Evolutionary conservation across 2,888 invertebrate species (phyloP), one percentile per base, ranked within the genome.

Genomic region (Dione juno): DNA sequence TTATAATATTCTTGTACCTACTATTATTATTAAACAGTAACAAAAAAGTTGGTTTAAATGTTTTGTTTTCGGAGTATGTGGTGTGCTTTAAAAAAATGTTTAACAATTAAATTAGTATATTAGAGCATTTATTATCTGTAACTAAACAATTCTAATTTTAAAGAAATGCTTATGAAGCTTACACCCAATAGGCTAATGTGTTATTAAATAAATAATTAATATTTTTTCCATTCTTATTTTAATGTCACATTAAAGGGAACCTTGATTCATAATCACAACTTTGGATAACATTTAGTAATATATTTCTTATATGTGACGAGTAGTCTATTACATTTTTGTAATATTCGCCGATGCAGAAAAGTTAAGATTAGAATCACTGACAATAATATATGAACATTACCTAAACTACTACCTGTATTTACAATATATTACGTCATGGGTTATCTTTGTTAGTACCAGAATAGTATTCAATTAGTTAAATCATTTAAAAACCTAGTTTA

Each of bases 271-370:
- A 28, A 28, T 28, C 5, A n/a, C n/a, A n/a, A n/a, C n/a, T n/a
- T n/a, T n/a, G n/a, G n/a, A n/a, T n/a, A n/a, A n/a, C 28, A 28
- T 28, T 28, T 28, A 28, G 28, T 28, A 28, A n/a, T 5, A 28
- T 28, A 5, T 28, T 28, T 28, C 5, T n/a, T n/a, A n/a, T n/a
- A 67, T 61, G 35, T 69, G 50, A n/a, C 35, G 35, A 14, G n/a
- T 64, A 41, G 14, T 66, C 13, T 28, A 59, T 59, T 28, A 59
- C 28, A 61, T 61, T 61, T 61, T 61, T 61, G 59, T 61, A 61
- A 54, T 37, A 61, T 61, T 61, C 59, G 28, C 43, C n/a, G 28
- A 61, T 43, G 21, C 21, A 28, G 14, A 43, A 43, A 43, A 0
- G 43, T n/a, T 43, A 61, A 45, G 43, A 43, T 50, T 45, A 61